phyloP scores from a whole-genome alignment of 2,888 invertebrate genomes.

The Heliconius charithonia region DNA sequence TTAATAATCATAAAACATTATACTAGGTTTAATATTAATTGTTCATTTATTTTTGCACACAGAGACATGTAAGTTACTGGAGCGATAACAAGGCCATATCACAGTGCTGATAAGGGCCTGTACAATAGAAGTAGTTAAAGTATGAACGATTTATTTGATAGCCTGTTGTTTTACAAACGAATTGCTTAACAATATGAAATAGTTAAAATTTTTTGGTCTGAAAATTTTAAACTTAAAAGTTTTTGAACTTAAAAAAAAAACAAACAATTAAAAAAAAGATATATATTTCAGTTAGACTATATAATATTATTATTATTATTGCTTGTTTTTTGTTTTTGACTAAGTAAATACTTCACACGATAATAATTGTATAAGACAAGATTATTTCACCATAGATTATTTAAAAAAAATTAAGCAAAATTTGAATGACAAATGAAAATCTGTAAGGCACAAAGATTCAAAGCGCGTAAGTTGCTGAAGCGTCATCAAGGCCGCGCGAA shows the following conservation, averaged over 20 bases:
- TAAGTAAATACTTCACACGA: no score
- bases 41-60: conserved; percentile 29
- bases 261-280: no score
- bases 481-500: conserved; percentile 26
- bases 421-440: conserved; percentile 2
- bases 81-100: conserved; percentile 38
- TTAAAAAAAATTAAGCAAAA: background rate
- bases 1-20: background rate
- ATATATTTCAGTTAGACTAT: no score
- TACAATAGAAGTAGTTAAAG: conserved; percentile 34
- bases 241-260: no score
- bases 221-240: no score
- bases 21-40: background rate
- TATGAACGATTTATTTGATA: conserved; percentile 35
- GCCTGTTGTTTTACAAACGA: conserved; percentile 29
- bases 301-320: no score
- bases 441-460: conserved; percentile 9
- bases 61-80: conserved; percentile 43
- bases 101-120: conserved; percentile 16
- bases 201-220: no score
- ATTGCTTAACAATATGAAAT: no score
- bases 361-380: no score
- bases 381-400: background rate
- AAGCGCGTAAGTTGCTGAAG: conserved; percentile 20
- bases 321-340: no score